Conservation (phyloP, 2,888 invertebrate genomes). For the Callyntrura sp. region DNA sequence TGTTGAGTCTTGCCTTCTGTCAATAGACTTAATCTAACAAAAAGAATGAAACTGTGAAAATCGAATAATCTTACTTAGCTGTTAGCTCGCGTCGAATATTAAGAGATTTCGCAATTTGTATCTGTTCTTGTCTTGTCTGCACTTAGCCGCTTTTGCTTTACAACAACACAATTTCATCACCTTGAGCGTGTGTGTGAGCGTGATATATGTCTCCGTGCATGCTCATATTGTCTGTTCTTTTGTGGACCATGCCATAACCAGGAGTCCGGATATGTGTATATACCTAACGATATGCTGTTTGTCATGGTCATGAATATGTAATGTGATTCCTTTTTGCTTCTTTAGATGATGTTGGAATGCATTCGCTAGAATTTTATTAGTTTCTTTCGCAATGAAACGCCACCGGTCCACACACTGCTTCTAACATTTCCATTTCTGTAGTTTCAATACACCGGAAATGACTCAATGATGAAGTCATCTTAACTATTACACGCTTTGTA, state of each 20-base stretch:
- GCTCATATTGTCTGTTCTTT: neutral
- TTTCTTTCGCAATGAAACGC: too few species aligned
- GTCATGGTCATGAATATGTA: too few species aligned
- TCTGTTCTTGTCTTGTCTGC: conserved; percentile 43
- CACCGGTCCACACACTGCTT: too few species aligned
- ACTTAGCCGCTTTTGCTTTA: conserved; percentile 21
- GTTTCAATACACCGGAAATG: too few species aligned
- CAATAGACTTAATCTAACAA: conserved; percentile 64
- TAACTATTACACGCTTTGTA: too few species aligned
- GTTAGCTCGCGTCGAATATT: conserved; percentile 49
- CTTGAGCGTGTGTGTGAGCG: neutral
- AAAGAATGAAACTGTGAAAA: conserved; percentile 48
- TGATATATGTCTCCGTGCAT: neutral
- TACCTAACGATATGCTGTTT: too few species aligned
- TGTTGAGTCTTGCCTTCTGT: conserved; percentile 60
- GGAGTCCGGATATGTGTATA: neutral
- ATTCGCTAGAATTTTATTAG: too few species aligned
- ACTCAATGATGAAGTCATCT: too few species aligned
- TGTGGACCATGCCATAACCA: neutral
- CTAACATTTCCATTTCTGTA: too few species aligned
- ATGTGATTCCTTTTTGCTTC: too few species aligned
- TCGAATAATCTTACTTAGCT: conserved; percentile 56
- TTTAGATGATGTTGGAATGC: too few species aligned
- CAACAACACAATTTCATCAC: conserved; percentile 30
- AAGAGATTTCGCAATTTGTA: conserved; percentile 36